A percentile compares a stretch with the other conserved stretches of the same genome.
Evolutionary conservation across 2,888 invertebrate genomes (phyloP).

Genomic region (Polymixis lichenea): DNA sequence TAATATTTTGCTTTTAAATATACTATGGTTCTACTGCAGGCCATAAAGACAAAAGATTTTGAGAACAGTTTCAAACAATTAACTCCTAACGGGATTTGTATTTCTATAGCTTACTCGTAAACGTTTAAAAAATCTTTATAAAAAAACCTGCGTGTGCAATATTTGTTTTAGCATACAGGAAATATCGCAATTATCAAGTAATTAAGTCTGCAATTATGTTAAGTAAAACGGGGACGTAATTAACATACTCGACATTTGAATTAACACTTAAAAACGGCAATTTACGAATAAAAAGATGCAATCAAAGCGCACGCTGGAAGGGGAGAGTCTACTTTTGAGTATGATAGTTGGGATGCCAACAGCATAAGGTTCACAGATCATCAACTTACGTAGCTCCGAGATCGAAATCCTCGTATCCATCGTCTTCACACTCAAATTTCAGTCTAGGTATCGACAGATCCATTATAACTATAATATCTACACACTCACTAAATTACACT

Average conservation of each 20-base stretch:
- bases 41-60: constrained; percentile 11
- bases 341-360: background rate
- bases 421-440: constrained; percentile 80
- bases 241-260: constrained; percentile 40
- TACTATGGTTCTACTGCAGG: background rate
- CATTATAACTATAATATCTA: constrained; percentile 75
- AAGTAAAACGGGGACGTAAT: constrained; percentile 49
- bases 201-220: constrained; percentile 39
- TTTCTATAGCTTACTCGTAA: background rate
- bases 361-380: constrained; percentile 9
- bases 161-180: constrained; percentile 31
- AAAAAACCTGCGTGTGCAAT: constrained; percentile 4
- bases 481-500: constrained; percentile 71
- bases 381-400: constrained; percentile 70
- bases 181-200: constrained; percentile 39
- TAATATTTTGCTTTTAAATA: constrained; percentile 5
- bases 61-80: constrained; percentile 22
- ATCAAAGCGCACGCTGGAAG: constrained; percentile 7
- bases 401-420: constrained; percentile 78
- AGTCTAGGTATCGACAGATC: constrained; percentile 85
- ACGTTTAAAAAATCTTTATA: background rate
- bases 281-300: constrained; percentile 28
- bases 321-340: background rate
- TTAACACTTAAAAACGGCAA: constrained; percentile 23
- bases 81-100: constrained; percentile 10